These are phyloP conservation scores for Oostethus manadensis DNA, from an alignment of 2,113 vertebrate species.

Conservation along the genomic window DNA sequence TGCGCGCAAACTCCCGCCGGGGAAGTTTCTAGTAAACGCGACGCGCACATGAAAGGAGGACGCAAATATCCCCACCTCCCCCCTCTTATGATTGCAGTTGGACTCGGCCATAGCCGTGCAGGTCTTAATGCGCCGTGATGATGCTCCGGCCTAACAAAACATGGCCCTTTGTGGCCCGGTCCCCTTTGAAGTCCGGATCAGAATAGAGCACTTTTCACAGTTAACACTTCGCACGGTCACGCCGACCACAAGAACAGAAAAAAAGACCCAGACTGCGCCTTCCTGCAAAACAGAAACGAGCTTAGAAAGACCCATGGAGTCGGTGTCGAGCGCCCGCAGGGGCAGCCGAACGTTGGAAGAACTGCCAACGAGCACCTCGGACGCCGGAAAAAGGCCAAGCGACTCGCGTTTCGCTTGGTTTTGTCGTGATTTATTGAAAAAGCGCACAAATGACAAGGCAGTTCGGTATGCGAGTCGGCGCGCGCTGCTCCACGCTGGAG, in stretches of 20 bases:
- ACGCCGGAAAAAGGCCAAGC: neutral
- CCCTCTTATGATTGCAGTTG: constrained; percentile 95
- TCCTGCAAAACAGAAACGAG: neutral
- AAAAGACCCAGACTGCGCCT: too few species aligned
- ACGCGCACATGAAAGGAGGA: constrained; percentile 65
- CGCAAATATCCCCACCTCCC: constrained; percentile 84
- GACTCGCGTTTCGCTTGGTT: neutral
- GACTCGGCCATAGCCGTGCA: constrained; percentile 98
- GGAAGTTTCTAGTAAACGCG: too few species aligned
- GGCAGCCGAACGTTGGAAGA: neutral
- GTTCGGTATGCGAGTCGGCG: constrained; percentile 63
- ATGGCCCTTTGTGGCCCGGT: constrained; percentile 85
- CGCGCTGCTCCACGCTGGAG: constrained; percentile 57
- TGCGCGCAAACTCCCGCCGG: too few species aligned
- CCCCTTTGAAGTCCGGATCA: constrained; percentile 95
- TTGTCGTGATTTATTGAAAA: constrained; percentile 66
- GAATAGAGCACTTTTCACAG: constrained; percentile 85
- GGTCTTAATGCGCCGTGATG: constrained; percentile 99
- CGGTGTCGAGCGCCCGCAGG: neutral
- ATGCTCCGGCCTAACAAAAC: constrained; percentile 96
- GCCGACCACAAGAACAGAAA: too few species aligned
- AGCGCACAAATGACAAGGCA: constrained; percentile 70
- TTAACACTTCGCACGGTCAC: too few species aligned
- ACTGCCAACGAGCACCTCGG: neutral
- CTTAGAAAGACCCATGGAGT: neutral